Evolutionary conservation across 2,888 invertebrate genomes (phyloP).

Genomic region (Xanthostigma xanthostigma): DNA sequence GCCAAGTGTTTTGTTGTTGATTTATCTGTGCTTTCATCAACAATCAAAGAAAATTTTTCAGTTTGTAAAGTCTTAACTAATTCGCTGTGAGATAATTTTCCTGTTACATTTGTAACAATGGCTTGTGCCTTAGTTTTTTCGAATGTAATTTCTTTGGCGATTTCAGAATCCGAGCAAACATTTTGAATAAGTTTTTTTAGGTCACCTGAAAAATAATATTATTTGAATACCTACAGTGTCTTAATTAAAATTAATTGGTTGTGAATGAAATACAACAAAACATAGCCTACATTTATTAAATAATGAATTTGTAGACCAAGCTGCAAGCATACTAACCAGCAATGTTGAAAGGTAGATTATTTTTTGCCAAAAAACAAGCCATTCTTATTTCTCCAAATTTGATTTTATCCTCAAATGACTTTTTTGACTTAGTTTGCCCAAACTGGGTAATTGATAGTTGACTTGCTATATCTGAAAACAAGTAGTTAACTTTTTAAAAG

Average conservation of each 20-base stretch:
- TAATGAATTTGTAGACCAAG: too few species aligned
- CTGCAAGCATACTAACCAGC: too few species aligned
- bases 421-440: constrained; percentile 3
- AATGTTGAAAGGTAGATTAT: neutral
- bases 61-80: neutral
- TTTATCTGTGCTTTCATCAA: constrained; percentile 2
- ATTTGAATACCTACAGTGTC: too few species aligned
- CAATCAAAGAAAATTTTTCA: neutral
- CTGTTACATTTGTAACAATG: constrained; percentile 5
- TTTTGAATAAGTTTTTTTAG: constrained; percentile 8
- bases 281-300: too few species aligned
- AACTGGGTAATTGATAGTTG: too few species aligned
- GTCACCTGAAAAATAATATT: neutral
- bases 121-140: constrained; percentile 11
- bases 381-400: constrained; percentile 1
- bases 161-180: constrained; percentile 10
- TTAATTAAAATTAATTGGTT: too few species aligned
- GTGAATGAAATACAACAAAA: too few species aligned
- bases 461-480: too few species aligned
- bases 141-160: constrained; percentile 8
- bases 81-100: neutral
- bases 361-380: neutral
- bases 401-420: neutral
- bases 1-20: constrained; percentile 4
- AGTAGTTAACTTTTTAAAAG: too few species aligned